Base-by-base conservation (phyloP, 2,113 vertebrate species). In the Narcine bancroftii region DNA sequence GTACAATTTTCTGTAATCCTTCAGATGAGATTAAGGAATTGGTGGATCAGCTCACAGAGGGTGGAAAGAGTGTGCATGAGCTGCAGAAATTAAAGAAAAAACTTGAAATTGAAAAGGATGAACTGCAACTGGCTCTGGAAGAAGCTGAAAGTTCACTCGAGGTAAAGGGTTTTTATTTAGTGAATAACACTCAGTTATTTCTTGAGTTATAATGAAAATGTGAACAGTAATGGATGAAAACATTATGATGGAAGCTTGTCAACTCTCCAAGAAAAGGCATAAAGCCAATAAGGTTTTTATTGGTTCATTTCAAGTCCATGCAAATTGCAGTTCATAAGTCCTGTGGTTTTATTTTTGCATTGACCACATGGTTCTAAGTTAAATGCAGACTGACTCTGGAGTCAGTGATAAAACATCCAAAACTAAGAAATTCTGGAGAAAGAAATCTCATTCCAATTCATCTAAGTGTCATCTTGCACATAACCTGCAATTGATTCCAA, bases 1-100 rank as follows among this genome's bases (percentile, higher is more conserved):
- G 47, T 56, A 36, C 29, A 76, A 92, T 77, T 69, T 69, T 45
- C 53, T 92, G 53, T 60, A 45, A 45, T 36, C 93, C 93, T 93
- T 93, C 93, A 96, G 95, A 97, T 94, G 95, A 97, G 95, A 96
- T 97, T 85, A 96, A 94, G 93, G 96, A 97, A 92, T 95, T 97
- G 91, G 94, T 96, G 10, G 96, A 96, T 93, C 96, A 97, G 94
- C 95, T 96, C 45, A 94, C 94, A 0, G 95, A 95, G 53, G 95
- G 95, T 93, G 95, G 95, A 60, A 92, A 94, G 92, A 97, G 94
- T 66, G 92, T 96, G 89, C 93, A 95, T 0, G 94, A 97, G 92
- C 94, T 96, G 79, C 95, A 96, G 89, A 96, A 95, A 92, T 91
- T 94, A 63, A 96, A 94, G 93, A 97, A 96, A 94, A 97, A 94